phyloP scores from a whole-genome alignment of 2,888 invertebrate genomes.

The Pharmacophagus antenor region DNA sequence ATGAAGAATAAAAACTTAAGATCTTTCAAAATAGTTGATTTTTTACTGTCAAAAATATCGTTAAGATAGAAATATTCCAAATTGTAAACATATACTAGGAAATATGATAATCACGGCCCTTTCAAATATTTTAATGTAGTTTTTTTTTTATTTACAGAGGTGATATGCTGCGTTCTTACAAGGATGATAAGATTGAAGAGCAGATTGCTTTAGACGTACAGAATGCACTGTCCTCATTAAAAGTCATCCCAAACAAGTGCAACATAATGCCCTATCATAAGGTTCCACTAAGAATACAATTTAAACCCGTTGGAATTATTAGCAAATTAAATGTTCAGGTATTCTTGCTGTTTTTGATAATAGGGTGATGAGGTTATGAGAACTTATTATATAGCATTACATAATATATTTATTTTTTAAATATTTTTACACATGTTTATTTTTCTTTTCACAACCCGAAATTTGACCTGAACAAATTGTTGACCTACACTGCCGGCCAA shows the following conservation, averaged over 20 bases:
- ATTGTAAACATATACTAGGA: too few species aligned
- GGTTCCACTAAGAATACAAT: slow-evolving; percentile 66
- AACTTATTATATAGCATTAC: too few species aligned
- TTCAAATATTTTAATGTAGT: neutral
- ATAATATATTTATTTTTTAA: too few species aligned
- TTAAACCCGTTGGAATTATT: slow-evolving; percentile 70
- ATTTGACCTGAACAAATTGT: too few species aligned
- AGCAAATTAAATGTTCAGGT: slow-evolving; percentile 68
- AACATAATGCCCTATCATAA: slow-evolving; percentile 60
- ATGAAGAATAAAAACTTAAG: too few species aligned
- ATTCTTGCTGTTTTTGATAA: neutral
- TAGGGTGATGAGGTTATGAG: too few species aligned
- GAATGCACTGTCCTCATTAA: slow-evolving; percentile 65
- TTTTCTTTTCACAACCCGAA: too few species aligned
- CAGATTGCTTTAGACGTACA: slow-evolving; percentile 62
- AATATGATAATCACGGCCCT: neutral
- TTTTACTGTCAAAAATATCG: too few species aligned
- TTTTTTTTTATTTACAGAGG: slow-evolving; percentile 46
- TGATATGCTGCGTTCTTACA: slow-evolving; percentile 60
- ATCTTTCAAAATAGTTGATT: too few species aligned
- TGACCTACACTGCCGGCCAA: too few species aligned
- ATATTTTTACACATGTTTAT: too few species aligned
- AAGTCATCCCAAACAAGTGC: slow-evolving; percentile 62
- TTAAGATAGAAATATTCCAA: too few species aligned
- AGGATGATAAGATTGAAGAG: slow-evolving; percentile 56